A percentile compares a stretch with the other conserved stretches of the same genome.
Evolutionary conservation across 2,797 vertebrate species (phyloP).

Genomic region (Sebastiscus albofasciatus): DNA sequence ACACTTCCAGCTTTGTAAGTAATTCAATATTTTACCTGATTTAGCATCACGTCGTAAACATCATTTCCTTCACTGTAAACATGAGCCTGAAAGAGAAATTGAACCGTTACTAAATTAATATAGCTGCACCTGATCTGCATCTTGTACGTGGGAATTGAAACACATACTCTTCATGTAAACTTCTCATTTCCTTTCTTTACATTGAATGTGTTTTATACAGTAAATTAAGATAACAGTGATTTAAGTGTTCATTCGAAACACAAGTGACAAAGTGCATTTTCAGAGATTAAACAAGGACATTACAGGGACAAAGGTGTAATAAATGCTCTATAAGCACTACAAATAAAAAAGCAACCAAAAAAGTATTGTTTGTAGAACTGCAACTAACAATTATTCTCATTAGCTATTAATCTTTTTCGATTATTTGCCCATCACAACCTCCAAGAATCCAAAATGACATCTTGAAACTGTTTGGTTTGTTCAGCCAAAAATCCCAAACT

Average conservation of each 20-base stretch:
- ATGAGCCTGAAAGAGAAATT: slow-evolving; percentile 82
- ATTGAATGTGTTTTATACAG: neutral
- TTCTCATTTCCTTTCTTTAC: neutral
- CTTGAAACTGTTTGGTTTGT: neutral
- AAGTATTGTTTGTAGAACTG: neutral
- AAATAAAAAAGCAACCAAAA: neutral
- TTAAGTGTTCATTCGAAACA: neutral
- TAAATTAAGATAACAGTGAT: neutral
- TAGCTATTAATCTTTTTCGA: neutral
- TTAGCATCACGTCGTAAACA: slow-evolving; percentile 91
- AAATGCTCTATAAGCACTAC: neutral
- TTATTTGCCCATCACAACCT: neutral
- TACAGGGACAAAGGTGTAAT: neutral
- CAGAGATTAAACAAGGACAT: neutral
- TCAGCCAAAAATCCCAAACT: neutral
- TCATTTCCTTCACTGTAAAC: slow-evolving; percentile 87
- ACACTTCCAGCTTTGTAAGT: neutral
- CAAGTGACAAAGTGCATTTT: neutral
- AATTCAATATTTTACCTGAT: slow-evolving; percentile 86
- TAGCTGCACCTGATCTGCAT: neutral
- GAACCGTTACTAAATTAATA: neutral
- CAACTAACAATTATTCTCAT: neutral
- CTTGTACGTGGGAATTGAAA: neutral
- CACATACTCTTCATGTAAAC: neutral
- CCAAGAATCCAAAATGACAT: neutral